A percentile compares a stretch with the other conserved stretches of the same genome.
These are phyloP conservation scores for Aphidoletes aphidimyza DNA, from an alignment of 2,888 invertebrate genomes.

Conservation along the genomic window DNA sequence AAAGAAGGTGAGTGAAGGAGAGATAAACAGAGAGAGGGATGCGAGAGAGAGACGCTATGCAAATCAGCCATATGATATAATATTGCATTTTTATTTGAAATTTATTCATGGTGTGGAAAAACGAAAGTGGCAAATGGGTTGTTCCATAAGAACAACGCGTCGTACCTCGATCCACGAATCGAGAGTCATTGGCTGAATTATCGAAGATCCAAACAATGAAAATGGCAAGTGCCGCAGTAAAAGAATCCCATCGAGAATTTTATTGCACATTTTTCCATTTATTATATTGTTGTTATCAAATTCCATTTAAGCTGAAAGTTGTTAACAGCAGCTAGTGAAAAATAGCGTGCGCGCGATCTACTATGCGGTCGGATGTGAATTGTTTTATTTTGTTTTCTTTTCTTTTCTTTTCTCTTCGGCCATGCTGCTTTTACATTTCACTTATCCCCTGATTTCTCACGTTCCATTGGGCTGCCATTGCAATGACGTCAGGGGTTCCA, in stretches of 20 bases:
- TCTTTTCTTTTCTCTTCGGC: neutral
- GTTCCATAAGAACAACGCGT: neutral
- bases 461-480: neutral
- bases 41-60: neutral
- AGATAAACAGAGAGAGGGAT: neutral
- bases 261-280: constrained; percentile 59
- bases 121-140: neutral
- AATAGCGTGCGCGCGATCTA: neutral
- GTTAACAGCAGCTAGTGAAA: neutral
- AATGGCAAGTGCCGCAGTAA: constrained; percentile 37
- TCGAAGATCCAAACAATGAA: constrained; percentile 1
- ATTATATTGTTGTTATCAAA: constrained; percentile 55
- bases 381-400: neutral
- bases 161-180: neutral
- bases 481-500: neutral
- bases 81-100: constrained; percentile 48
- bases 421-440: neutral
- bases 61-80: constrained; percentile 47
- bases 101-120: constrained; percentile 35
- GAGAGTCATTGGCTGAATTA: constrained; percentile 14
- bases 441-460: neutral
- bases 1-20: no score
- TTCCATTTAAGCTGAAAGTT: constrained; percentile 35
- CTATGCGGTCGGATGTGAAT: constrained; percentile 28
- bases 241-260: constrained; percentile 57